These are phyloP conservation scores for Dolichomitus sp. DNA, from an alignment of 2,888 invertebrate species.

Conservation along the genomic window DNA sequence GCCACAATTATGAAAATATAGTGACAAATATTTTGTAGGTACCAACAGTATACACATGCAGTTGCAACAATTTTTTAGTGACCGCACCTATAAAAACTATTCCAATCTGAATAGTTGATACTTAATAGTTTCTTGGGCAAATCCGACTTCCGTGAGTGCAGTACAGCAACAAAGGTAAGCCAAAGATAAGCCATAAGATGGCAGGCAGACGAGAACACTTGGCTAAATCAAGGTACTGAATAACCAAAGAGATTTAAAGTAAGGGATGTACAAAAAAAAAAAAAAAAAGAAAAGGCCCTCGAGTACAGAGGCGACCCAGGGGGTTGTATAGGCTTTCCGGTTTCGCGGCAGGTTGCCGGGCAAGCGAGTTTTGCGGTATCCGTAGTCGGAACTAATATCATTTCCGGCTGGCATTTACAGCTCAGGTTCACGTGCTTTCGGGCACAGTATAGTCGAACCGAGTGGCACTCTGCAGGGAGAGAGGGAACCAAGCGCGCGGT, in stretches of 20 bases:
- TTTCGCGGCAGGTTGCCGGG: conserved; percentile 33
- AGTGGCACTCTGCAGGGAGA: conserved; percentile 39
- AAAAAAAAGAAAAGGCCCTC: not conserved
- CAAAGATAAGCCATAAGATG: not conserved
- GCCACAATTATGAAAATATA: too few species aligned
- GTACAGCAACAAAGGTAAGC: not conserved
- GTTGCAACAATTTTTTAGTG: too few species aligned
- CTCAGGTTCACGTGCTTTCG: conserved; percentile 46
- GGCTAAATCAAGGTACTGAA: conserved; percentile 12
- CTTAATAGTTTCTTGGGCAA: too few species aligned
- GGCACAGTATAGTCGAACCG: conserved; percentile 12
- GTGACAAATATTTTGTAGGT: too few species aligned
- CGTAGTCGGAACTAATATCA: conserved; percentile 68
- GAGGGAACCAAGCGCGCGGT: conserved; percentile 39
- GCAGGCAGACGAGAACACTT: not conserved
- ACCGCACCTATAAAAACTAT: too few species aligned
- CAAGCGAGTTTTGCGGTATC: conserved; percentile 55
- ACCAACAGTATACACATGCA: too few species aligned
- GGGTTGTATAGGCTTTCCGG: conserved; percentile 21
- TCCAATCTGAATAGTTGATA: too few species aligned
- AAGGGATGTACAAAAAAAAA: conserved; percentile 8
- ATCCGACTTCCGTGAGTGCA: too few species aligned
- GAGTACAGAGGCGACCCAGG: not conserved
- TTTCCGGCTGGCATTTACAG: conserved; percentile 66
- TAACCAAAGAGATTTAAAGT: conserved; percentile 32